These are phyloP conservation scores for Ceraclea dissimilis DNA, from an alignment of 2,888 invertebrate genomes.

Conservation along the genomic window DNA sequence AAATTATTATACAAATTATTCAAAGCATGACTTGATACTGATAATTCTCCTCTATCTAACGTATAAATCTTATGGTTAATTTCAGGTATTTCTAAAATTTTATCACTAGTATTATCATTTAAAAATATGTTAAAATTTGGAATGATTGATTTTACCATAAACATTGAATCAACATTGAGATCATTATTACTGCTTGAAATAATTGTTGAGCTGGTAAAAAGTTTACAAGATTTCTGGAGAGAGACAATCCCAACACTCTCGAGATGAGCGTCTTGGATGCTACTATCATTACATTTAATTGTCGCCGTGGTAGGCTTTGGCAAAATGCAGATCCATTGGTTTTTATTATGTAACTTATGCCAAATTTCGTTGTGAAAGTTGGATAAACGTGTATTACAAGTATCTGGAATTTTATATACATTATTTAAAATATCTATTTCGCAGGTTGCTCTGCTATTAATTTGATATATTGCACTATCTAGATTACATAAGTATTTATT, in stretches of 20 bases:
- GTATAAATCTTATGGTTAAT: not conserved
- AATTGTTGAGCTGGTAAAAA: not conserved
- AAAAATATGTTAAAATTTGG: not conserved
- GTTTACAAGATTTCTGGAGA: not conserved
- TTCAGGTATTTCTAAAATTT: not conserved
- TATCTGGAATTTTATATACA: not conserved
- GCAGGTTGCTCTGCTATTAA: not conserved
- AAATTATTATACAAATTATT: constrained; percentile 1
- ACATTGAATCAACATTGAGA: not conserved
- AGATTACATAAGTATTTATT: not conserved
- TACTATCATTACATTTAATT: constrained; percentile 1
- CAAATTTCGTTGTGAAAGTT: constrained; percentile 7
- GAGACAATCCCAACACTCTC: constrained; percentile 1
- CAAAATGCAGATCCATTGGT: not conserved
- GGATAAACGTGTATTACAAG: constrained; percentile 2
- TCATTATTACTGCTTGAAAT: not conserved
- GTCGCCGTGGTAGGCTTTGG: constrained; percentile 2
- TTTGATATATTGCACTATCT: constrained; percentile 1
- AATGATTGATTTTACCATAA: not conserved
- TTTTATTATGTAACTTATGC: constrained; percentile 6
- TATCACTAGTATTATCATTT: not conserved
- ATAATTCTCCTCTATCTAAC: not conserved
- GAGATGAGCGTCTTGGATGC: not conserved
- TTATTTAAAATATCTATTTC: constrained; percentile 2
- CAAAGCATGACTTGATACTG: not conserved